Evolutionary conservation across 2,888 invertebrate genomes (phyloP), one percentile per base, ranked within the genome.

Genomic region (Parnassius smintheus): DNA sequence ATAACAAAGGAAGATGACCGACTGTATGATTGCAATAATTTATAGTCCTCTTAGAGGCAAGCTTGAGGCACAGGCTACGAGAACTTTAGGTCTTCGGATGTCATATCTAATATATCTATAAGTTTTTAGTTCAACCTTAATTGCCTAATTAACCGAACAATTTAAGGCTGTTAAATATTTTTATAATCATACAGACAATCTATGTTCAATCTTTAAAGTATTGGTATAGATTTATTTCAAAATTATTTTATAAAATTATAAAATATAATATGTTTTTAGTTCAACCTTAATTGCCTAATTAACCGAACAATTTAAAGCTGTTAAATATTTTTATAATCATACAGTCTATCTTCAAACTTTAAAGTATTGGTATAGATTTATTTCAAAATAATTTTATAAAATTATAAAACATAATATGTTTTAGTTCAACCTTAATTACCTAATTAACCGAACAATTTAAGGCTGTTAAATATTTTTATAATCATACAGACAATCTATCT

Each of bases 1-100:
- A 88, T 89, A 89, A 90, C 86, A 90, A 91, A 89, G 83, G 85
- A 89, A 89, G 83, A 88, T 89, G 84, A 88, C 86, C 84, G 80
- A 78, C 81, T 82, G 74, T 86, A 86, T 85, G 82, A 86, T 80
- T 78, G 79, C 72, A 75, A 74, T 82, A 82, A 88, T 84, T 86
- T 87, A 86, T 86, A 72, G 80, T 75, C 65, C 74, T 73, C 76
- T 73, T 65, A 69, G 67, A 65, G 66, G 62, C 66, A 68, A 61
- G 59, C 70, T 71, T 75, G 72, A 73, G 75, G 68, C 69, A 66
- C 73, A 70, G 72, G 73, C 46, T 83, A 79, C 81, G 83, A 78
- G 85, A 85, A 85, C 70, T 71, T 64, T 59, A 62, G 65, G 68
- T 65, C 62, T 65, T 68, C 59, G 56, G 35, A 59, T 61, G 56